Base-by-base conservation (phyloP, 1,140 invertebrate genomes). In the Drosophila gunungcola region DNA sequence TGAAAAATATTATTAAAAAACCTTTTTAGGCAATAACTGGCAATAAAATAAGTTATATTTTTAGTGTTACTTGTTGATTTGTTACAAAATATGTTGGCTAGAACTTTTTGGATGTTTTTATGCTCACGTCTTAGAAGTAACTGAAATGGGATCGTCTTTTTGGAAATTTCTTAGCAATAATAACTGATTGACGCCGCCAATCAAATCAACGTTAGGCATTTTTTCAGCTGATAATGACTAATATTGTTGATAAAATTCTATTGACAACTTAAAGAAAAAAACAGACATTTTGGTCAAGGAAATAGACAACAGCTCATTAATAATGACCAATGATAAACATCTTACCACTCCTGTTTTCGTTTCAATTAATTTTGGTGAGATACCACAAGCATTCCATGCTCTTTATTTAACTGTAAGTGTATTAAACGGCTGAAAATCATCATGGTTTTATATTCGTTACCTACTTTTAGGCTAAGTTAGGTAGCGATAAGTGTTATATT, bases 221-320 rank as follows among this genome's bases (percentile, higher is more conserved):
- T 36, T 43, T 52, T 69, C 45, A n/a, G 7, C 12, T 43, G 54
- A 70, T 64, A 75, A 48, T 69, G 55, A 64, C 52, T 69, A 75
- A 70, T 70, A 39, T 13, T 12, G 32, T 32, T 53, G 64, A 70
- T 70, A 70, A 70, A 27, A 56, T 13, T 16, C 16, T 29, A 27
- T 21, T 39, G 6, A 21, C 13, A 53, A 29, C 38, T 45, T 21
- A 32, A 4, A n/a, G 60, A 68, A 27, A 32, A 25, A n/a, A 45
- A 45, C 16, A 43, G 6, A 51, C 27, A 29, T 61, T 29, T 63
- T 25, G 62, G 49, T 49, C 29, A 48, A 48, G 42, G 29, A 70
- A 70, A 48, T 42, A n/a, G 67, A 57, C 67, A 69, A 70, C 13
- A 41, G 6, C 36, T 48, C 48, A 38, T 36, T 70, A 56, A 68